phyloP scores from a whole-genome alignment of 2,888 invertebrate species.

The Maniola hyperantus region DNA sequence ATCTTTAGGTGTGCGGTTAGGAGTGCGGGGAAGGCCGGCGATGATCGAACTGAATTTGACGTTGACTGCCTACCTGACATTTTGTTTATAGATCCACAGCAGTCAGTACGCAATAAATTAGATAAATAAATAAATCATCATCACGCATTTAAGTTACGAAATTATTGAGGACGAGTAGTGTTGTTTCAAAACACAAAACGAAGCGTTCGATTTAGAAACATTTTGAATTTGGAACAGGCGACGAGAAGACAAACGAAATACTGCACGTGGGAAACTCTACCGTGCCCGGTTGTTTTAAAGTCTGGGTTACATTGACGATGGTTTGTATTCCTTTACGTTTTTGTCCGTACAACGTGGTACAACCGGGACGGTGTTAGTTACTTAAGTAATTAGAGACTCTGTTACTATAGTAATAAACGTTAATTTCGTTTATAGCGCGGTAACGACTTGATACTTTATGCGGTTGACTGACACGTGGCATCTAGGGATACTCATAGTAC shows the following conservation, averaged over 20 bases:
- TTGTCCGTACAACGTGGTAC: slow-evolving; percentile 30
- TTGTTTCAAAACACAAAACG: slow-evolving; percentile 37
- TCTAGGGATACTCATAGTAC: slow-evolving; percentile 54
- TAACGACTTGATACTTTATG: slow-evolving; percentile 64
- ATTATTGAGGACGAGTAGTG: slow-evolving; percentile 16
- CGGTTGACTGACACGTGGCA: slow-evolving; percentile 68
- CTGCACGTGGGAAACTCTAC: slow-evolving; percentile 44
- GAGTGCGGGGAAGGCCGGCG: slow-evolving; percentile 52
- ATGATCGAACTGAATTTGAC: slow-evolving; percentile 77
- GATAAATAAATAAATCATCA: not conserved
- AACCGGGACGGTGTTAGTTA: slow-evolving; percentile 27
- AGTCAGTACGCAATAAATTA: slow-evolving; percentile 20
- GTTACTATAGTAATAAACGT: slow-evolving; percentile 57
- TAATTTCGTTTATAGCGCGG: slow-evolving; percentile 58
- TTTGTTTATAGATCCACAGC: slow-evolving; percentile 54
- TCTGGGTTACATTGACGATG: slow-evolving; percentile 45
- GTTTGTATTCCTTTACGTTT: slow-evolving; percentile 34
- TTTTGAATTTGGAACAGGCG: slow-evolving; percentile 58
- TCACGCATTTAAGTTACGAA: slow-evolving; percentile 4
- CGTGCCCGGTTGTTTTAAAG: slow-evolving; percentile 47
- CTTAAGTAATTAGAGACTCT: slow-evolving; percentile 61
- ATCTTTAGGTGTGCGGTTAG: slow-evolving; percentile 61
- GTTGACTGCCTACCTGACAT: slow-evolving; percentile 66
- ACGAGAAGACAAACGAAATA: slow-evolving; percentile 40
- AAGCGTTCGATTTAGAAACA: slow-evolving; percentile 46